Conservation (phyloP, 2,797 vertebrate genomes). For the Parotocinclus haroldoi region DNA sequence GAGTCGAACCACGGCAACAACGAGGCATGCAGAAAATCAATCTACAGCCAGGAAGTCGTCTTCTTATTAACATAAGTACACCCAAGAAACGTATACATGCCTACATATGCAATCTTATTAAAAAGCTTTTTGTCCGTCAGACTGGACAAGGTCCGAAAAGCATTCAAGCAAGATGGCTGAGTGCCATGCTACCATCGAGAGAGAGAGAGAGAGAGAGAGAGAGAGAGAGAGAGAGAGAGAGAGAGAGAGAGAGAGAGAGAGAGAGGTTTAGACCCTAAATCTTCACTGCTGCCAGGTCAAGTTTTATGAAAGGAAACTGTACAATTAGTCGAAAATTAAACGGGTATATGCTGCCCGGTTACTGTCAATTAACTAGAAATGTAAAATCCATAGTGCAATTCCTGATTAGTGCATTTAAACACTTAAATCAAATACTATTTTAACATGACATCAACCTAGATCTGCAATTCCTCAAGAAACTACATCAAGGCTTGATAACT, state of each 20-base stretch:
- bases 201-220: background rate
- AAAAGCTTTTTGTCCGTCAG: background rate
- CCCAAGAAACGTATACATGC: background rate
- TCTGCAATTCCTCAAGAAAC: no score
- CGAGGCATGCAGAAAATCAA: conserved; percentile 5
- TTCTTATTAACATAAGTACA: conserved; percentile 4
- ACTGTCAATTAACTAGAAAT: conserved; percentile 3
- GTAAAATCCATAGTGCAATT: background rate
- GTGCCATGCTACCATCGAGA: conserved; percentile 11
- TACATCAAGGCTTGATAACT: no score
- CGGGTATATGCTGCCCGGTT: conserved; percentile 2
- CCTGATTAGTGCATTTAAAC: conserved; percentile 13
- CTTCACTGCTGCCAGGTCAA: conserved; percentile 1
- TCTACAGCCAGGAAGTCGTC: background rate
- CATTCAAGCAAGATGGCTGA: conserved; percentile 12
- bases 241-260: background rate
- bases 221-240: background rate
- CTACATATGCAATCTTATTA: conserved; percentile 1
- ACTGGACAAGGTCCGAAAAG: background rate
- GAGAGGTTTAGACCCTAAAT: background rate
- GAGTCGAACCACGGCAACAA: conserved; percentile 21
- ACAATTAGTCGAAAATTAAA: background rate
- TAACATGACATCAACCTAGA: conserved; percentile 10
- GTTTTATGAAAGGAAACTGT: conserved; percentile 3
- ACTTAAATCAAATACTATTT: conserved; percentile 8